Percentiles rank a stretch among this genome's conserved stretches.
Conservation (phyloP, 2,888 invertebrate species). For the Aspidiotus destructor region DNA sequence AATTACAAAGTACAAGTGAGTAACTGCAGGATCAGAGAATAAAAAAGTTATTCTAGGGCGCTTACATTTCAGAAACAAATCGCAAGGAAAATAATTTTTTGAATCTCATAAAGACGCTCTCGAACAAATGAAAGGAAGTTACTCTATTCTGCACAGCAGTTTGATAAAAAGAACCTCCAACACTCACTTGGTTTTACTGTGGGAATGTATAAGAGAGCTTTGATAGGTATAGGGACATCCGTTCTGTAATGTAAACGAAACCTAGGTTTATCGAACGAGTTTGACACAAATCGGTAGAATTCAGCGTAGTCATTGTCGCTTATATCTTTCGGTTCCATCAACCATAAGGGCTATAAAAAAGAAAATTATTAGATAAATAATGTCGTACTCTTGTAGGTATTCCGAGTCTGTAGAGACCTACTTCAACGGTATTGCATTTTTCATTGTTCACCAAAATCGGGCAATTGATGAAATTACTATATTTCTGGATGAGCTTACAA, state of each 20-base stretch:
- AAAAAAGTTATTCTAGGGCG: no score
- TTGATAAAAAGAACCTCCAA: no score
- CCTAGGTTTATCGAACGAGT: slow-evolving; percentile 76
- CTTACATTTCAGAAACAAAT: no score
- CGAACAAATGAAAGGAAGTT: background rate
- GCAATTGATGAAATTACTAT: slow-evolving; percentile 93
- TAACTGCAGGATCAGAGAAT: background rate
- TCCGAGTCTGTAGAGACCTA: slow-evolving; percentile 38
- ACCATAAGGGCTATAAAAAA: slow-evolving; percentile 69
- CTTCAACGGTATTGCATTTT: slow-evolving; percentile 77
- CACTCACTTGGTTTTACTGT: slow-evolving; percentile 64
- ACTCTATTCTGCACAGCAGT: background rate
- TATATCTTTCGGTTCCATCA: slow-evolving; percentile 81
- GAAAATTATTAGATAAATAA: slow-evolving; percentile 27
- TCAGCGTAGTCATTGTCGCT: slow-evolving; percentile 77
- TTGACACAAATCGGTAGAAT: slow-evolving; percentile 83
- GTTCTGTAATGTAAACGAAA: slow-evolving; percentile 87
- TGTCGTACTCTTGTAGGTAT: slow-evolving; percentile 28
- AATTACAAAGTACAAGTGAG: no score
- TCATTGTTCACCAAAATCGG: slow-evolving; percentile 85
- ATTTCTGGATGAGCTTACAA: slow-evolving; percentile 82
- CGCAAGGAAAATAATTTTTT: no score
- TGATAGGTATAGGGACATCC: slow-evolving; percentile 83
- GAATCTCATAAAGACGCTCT: background rate
- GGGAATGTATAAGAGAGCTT: slow-evolving; percentile 85